Conservation (phyloP, 2,797 vertebrate species). For the Lepilemur ruficaudatus region DNA sequence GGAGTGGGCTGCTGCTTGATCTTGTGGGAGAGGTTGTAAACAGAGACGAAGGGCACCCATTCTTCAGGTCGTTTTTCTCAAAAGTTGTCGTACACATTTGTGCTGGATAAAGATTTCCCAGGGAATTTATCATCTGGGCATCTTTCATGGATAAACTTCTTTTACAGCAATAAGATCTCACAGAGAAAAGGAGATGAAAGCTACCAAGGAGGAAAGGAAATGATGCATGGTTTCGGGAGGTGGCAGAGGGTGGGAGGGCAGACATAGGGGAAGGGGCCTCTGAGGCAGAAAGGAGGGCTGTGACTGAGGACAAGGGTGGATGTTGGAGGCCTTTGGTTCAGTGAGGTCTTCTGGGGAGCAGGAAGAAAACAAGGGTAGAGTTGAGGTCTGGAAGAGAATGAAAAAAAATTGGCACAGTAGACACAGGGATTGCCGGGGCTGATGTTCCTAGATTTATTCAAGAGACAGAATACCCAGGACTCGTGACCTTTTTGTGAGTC, state of each 20-base stretch:
- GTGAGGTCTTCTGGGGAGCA: not conserved
- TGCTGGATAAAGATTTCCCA: not conserved
- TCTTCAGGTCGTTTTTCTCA: not conserved
- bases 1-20: not conserved
- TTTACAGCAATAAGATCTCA: not conserved
- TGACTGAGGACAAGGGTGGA: not conserved
- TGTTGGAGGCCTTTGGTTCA: not conserved
- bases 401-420: not conserved
- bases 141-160: not conserved
- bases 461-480: not conserved
- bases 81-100: not conserved
- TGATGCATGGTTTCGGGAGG: not conserved
- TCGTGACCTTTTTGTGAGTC: not conserved
- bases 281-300: not conserved
- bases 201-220: not conserved
- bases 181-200: not conserved
- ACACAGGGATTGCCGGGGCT: not conserved
- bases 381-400: not conserved
- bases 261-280: not conserved
- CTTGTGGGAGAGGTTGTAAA: not conserved
- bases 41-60: no score
- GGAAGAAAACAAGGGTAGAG: not conserved
- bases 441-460: not conserved
- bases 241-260: no score
- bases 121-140: not conserved